Conservation (phyloP, 2,797 vertebrate species). For the Coregonus sp. region DNA sequence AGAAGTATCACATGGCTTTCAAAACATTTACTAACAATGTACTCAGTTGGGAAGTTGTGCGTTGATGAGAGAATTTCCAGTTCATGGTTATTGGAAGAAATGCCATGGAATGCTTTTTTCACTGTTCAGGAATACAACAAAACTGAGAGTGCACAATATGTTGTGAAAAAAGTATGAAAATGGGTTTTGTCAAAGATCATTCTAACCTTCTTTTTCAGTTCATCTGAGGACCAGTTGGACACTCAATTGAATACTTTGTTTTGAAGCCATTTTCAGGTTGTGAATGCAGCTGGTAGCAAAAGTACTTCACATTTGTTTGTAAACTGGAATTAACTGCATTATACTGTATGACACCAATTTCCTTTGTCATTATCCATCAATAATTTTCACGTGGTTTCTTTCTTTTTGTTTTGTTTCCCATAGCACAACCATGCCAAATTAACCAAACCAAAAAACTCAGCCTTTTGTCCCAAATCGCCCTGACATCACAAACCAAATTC, state of each 20-base stretch:
- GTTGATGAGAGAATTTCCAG: not conserved
- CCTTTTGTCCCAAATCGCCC: slow-evolving; percentile 85
- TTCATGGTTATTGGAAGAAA: not conserved
- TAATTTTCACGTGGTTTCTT: slow-evolving; percentile 36
- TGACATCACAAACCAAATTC: slow-evolving; percentile 77
- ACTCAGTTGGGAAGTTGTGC: not conserved
- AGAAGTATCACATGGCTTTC: not conserved
- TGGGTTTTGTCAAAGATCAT: not conserved
- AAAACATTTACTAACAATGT: not conserved
- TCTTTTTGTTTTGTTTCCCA: slow-evolving; percentile 64
- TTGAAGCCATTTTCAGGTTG: not conserved
- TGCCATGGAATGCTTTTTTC: not conserved
- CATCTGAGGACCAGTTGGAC: not conserved
- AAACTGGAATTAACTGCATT: not conserved
- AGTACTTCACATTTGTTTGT: not conserved
- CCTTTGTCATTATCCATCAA: slow-evolving; percentile 16
- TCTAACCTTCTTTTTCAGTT: not conserved
- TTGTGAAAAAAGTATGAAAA: not conserved
- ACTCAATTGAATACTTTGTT: not conserved
- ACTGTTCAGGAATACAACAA: not conserved
- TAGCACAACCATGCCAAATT: slow-evolving; percentile 79
- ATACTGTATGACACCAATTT: not conserved
- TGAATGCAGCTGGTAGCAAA: slow-evolving; percentile 4
- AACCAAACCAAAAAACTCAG: slow-evolving; percentile 80
- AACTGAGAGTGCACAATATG: not conserved